Conservation (phyloP, 2,888 invertebrate species). For the Thymelicus sylvestris region DNA sequence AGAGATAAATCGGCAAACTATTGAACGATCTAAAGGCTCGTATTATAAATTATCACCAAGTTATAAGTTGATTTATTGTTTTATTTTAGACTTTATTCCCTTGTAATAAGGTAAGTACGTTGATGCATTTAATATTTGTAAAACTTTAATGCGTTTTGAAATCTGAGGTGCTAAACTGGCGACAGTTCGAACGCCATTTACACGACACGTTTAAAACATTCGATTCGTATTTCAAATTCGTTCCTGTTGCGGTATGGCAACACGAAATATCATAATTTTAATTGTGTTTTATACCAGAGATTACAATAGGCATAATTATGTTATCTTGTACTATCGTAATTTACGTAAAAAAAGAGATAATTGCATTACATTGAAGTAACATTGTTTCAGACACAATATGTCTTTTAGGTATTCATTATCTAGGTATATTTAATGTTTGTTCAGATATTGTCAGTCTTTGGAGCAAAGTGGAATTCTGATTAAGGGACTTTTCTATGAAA, state of each 20-base stretch:
- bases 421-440: no score
- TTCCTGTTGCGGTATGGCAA: slow-evolving; percentile 49
- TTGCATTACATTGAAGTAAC: no score
- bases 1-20: slow-evolving; percentile 11
- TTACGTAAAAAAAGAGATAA: no score
- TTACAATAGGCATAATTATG: no score
- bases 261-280: slow-evolving; percentile 51
- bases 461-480: no score
- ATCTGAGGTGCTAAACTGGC: slow-evolving; percentile 65
- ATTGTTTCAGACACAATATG: no score
- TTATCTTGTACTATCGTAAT: no score
- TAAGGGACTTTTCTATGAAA: no score
- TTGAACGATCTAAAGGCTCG: slow-evolving; percentile 1
- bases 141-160: slow-evolving; percentile 55
- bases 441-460: no score
- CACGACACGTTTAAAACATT: slow-evolving; percentile 73
- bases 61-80: neutral
- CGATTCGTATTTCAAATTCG: slow-evolving; percentile 76
- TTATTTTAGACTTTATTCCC: slow-evolving; percentile 42
- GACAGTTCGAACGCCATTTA: slow-evolving; percentile 70
- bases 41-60: slow-evolving; percentile 20
- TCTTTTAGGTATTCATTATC: no score
- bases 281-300: neutral
- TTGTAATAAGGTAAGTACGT: slow-evolving; percentile 23
- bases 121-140: slow-evolving; percentile 32